phyloP scores from a whole-genome alignment of 2,888 invertebrate genomes.

The Brenthis hecate region DNA sequence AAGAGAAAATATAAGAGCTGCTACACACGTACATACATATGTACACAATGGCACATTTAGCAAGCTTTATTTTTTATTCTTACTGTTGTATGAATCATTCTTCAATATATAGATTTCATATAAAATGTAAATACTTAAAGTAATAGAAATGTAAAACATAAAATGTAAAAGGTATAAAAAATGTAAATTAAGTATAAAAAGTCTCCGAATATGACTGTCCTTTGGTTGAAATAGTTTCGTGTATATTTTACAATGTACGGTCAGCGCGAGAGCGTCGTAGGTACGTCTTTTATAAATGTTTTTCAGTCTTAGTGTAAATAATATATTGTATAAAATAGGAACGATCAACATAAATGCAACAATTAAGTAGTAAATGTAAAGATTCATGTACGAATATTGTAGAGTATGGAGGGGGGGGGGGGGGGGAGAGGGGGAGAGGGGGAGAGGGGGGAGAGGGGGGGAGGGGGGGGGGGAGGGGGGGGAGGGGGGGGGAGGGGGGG shows the following conservation, averaged over 20 bases:
- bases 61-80: too few species aligned
- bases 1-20: neutral
- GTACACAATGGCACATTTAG: too few species aligned
- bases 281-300: constrained; percentile 13
- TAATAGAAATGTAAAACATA: constrained; percentile 1
- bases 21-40: too few species aligned
- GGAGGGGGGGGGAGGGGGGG: too few species aligned
- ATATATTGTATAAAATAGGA: constrained; percentile 28
- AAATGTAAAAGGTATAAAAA: constrained; percentile 10
- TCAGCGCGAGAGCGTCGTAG: too few species aligned
- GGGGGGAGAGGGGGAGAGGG: too few species aligned
- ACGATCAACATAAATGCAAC: constrained; percentile 29
- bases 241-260: neutral
- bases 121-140: constrained; percentile 1
- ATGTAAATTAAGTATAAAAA: constrained; percentile 4
- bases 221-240: constrained; percentile 2
- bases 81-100: too few species aligned
- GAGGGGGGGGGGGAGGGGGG: too few species aligned
- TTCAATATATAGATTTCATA: neutral
- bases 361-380: neutral
- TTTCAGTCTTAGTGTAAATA: constrained; percentile 24
- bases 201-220: constrained; percentile 2
- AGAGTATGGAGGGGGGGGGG: too few species aligned
- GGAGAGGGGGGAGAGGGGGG: too few species aligned
- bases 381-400: too few species aligned